Conservation (phyloP, 2,888 invertebrate species). For the Ditula angustiorana region DNA sequence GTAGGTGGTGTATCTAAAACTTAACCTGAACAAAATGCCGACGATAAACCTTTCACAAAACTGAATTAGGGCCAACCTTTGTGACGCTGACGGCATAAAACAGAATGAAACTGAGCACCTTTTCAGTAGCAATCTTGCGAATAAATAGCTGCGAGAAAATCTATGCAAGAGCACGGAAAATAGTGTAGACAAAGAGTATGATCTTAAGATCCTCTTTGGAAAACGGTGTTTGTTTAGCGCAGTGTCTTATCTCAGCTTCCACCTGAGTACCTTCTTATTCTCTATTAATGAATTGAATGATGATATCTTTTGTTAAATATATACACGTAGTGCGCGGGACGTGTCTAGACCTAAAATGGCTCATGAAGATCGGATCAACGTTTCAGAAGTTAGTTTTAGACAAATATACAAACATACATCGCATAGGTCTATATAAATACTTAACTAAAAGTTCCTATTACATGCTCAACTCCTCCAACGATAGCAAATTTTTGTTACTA, state of each 20-base stretch:
- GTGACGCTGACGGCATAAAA: constrained; percentile 2
- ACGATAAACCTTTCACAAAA: not conserved
- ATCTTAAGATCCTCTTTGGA: constrained; percentile 26
- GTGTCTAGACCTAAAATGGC: no score
- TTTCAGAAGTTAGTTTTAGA: no score
- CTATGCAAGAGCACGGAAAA: constrained; percentile 46
- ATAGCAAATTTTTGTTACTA: no score
- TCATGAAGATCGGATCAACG: no score
- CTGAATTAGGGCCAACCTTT: not conserved
- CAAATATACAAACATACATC: no score
- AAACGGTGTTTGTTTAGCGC: constrained; percentile 27
- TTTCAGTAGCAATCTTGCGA: constrained; percentile 20
- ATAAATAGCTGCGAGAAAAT: constrained; percentile 39
- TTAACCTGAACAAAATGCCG: not conserved
- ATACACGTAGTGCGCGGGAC: no score
- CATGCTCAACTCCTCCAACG: no score
- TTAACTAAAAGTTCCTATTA: no score
- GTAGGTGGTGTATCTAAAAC: no score
- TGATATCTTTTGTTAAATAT: no score
- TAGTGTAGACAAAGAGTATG: constrained; percentile 37
- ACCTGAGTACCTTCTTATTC: not conserved
- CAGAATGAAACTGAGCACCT: constrained; percentile 20
- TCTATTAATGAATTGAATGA: not conserved
- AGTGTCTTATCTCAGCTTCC: constrained; percentile 24
- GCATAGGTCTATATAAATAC: no score